Evolutionary conservation across 2,797 vertebrate species (phyloP).

Genomic region (Catostomus latipinnis): DNA sequence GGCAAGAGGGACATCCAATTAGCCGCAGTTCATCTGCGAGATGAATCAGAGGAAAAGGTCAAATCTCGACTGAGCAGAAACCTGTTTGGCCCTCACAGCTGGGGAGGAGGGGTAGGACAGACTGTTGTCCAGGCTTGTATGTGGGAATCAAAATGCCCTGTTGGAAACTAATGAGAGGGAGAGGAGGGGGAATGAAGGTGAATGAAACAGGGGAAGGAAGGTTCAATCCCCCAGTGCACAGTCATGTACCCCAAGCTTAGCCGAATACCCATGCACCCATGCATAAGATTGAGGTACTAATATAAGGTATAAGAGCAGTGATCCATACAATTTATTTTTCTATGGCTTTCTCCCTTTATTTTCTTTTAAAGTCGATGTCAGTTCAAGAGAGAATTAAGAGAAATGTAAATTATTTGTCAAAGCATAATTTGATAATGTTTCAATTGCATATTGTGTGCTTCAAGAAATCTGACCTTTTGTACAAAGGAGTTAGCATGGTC

Average conservation of each 20-base stretch:
- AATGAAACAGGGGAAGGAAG: slow-evolving; percentile 47
- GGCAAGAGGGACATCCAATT: slow-evolving; percentile 43
- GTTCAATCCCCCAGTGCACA: slow-evolving; percentile 31
- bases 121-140: slow-evolving; percentile 13
- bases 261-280: slow-evolving; percentile 57
- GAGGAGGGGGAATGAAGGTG: slow-evolving; percentile 32
- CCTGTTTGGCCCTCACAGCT: slow-evolving; percentile 59
- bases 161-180: slow-evolving; percentile 59
- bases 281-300: slow-evolving; percentile 58
- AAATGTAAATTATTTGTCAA: no score
- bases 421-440: no score
- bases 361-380: slow-evolving; percentile 29
- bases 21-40: slow-evolving; percentile 58
- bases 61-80: slow-evolving; percentile 55
- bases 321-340: slow-evolving; percentile 58
- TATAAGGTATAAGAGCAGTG: slow-evolving; percentile 48
- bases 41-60: slow-evolving; percentile 60
- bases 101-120: slow-evolving; percentile 40
- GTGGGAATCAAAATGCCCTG: slow-evolving; percentile 31
- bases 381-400: slow-evolving; percentile 12
- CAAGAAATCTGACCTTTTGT: no score
- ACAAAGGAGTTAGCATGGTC: no score
- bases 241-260: slow-evolving; percentile 31
- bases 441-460: no score
- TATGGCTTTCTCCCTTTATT: slow-evolving; percentile 1